Evolutionary conservation across 2,797 vertebrate genomes (phyloP), one percentile per base, ranked within the genome.

Genomic region (Arvicola amphibius): DNA sequence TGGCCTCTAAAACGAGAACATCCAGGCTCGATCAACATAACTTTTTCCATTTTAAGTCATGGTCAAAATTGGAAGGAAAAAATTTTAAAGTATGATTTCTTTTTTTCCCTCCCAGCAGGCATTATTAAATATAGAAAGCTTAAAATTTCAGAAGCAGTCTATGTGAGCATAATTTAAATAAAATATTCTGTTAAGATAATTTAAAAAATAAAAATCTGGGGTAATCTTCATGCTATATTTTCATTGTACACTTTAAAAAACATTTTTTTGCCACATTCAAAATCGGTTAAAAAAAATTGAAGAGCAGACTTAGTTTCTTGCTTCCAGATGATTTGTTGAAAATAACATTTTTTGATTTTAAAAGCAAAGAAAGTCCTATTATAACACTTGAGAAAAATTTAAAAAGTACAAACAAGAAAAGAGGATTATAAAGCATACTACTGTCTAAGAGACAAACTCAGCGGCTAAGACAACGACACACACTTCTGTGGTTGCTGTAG

Each of bases 121-220:
- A 95, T 97, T 97, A 97, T 97, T 98, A 97, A 97, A 98, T 97
- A 97, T 97, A 97, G 97, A 97, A 97, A 94, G 94, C 95, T 97
- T 97, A 95, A 96, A 97, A 97, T 97, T 97, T 97, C 92, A 97
- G 96, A 97, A 97, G 95, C 97, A 95, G 95, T 96, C 96, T 96
- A 97, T 95, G 95, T 88, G 97, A 97, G 96, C 92, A 94, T 96
- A 95, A 96, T 96, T 97, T 97, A 97, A 97, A 97, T 97, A 97
- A 97, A 98, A 97, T 96, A 93, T 96, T 97, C 96, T 96, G 96
- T 95, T 97, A 95, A 96, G 95, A 97, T 95, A 74, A 97, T 92
- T 97, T 97, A 95, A 96, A 96, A 97, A 98, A 96, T 94, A 96
- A 94, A 97, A 97, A 96, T 93, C 93, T 97, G 88, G 97, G 94